phyloP scores from a whole-genome alignment of 2,113 vertebrate species.

The Oreochromis spilurus region DNA sequence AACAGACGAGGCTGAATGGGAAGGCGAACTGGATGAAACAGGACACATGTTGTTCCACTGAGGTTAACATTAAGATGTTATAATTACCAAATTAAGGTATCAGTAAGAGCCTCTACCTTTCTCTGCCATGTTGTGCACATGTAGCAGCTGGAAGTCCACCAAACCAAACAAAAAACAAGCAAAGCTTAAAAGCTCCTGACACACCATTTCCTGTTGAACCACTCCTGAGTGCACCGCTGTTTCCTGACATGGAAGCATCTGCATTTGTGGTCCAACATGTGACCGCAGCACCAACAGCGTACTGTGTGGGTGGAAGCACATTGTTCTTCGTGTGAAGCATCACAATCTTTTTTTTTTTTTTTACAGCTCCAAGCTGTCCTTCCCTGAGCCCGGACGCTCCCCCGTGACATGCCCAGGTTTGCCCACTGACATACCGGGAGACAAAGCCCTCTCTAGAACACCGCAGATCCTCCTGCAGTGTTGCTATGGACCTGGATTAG shows the following conservation, averaged over 20 bases:
- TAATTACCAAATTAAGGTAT: slow-evolving; percentile 27
- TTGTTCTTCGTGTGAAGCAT: slow-evolving; percentile 23
- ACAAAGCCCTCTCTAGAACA: slow-evolving; percentile 28
- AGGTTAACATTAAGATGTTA: slow-evolving; percentile 18
- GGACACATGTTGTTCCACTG: background rate
- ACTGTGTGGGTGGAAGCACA: slow-evolving; percentile 6
- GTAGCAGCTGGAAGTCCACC: slow-evolving; percentile 19
- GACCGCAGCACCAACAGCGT: background rate
- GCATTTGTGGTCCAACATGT: slow-evolving; percentile 16
- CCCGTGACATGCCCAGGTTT: slow-evolving; percentile 51
- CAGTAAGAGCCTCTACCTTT: background rate
- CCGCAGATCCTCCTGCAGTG: slow-evolving; percentile 2
- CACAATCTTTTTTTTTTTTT: background rate
- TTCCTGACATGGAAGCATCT: slow-evolving; percentile 56
- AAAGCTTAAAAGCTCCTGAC: background rate
- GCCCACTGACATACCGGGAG: slow-evolving; percentile 26
- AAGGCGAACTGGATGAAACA: slow-evolving; percentile 7
- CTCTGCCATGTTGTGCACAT: background rate
- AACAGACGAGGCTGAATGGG: background rate
- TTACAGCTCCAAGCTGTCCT: background rate
- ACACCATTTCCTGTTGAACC: slow-evolving; percentile 32
- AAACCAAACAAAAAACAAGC: slow-evolving; percentile 34
- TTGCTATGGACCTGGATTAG: slow-evolving; percentile 53
- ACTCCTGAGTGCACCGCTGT: background rate
- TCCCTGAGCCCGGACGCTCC: slow-evolving; percentile 17